These are phyloP conservation scores for Phoenoteleia sp. DNA, from an alignment of 2,888 invertebrate genomes.

Conservation along the genomic window DNA sequence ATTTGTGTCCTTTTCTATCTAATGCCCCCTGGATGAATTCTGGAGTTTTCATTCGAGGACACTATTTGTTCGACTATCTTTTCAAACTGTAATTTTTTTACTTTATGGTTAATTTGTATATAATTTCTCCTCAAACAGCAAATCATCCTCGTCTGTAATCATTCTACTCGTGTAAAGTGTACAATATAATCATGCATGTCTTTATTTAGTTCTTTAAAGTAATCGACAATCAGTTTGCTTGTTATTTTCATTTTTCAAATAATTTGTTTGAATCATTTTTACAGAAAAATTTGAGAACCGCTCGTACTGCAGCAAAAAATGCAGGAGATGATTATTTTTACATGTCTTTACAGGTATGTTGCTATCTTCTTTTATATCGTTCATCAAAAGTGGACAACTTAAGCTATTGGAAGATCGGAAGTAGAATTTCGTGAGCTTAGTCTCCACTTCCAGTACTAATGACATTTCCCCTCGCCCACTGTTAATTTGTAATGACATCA, in stretches of 20 bases:
- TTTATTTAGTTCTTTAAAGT: neutral
- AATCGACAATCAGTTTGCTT: neutral
- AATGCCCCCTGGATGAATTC: too few relatives aligned
- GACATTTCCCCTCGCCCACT: too few relatives aligned
- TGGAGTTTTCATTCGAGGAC: too few relatives aligned
- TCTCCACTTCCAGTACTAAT: too few relatives aligned
- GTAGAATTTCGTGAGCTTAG: too few relatives aligned
- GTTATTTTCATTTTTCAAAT: neutral
- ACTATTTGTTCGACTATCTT: too few relatives aligned
- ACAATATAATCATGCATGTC: too few relatives aligned
- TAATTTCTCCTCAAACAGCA: neutral
- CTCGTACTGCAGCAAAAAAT: neutral
- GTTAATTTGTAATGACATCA: too few relatives aligned
- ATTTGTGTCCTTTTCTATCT: too few relatives aligned
- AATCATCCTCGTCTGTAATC: neutral
- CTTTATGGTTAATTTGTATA: neutral
- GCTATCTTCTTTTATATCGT: neutral
- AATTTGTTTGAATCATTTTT: neutral
- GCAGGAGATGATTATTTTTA: neutral
- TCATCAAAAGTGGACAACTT: too few relatives aligned
- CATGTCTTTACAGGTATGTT: neutral
- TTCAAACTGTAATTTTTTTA: too few relatives aligned
- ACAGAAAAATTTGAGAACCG: neutral
- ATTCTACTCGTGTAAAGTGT: neutral
- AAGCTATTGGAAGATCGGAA: too few relatives aligned